Evolutionary conservation across 2,888 invertebrate genomes (phyloP).

Genomic region (Scelioninae gen. 2): DNA sequence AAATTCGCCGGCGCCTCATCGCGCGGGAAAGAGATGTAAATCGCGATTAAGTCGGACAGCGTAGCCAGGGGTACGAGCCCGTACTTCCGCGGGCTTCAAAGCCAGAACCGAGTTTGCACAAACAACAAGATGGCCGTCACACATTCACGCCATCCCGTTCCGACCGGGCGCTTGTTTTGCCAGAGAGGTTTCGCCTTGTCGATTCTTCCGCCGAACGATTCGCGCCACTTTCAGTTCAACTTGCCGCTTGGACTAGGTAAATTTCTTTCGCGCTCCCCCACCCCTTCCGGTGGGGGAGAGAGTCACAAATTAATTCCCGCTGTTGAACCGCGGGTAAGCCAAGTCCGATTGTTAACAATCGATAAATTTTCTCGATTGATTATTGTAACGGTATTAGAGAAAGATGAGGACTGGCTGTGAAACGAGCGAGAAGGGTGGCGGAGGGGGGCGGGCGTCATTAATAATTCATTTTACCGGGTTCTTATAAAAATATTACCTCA

Average conservation of each 20-base stretch:
- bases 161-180: slow-evolving; percentile 64
- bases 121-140: slow-evolving; percentile 73
- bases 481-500: slow-evolving; percentile 30
- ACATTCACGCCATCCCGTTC: slow-evolving; percentile 66
- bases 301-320: not conserved
- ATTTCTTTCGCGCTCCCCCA: slow-evolving; percentile 1
- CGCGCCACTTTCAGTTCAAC: slow-evolving; percentile 9
- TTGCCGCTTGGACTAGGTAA: too few species aligned
- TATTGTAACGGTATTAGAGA: slow-evolving; percentile 19
- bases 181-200: slow-evolving; percentile 61
- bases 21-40: slow-evolving; percentile 64
- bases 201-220: slow-evolving; percentile 67
- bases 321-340: slow-evolving; percentile 5
- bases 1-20: slow-evolving; percentile 58
- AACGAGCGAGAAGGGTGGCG: too few species aligned
- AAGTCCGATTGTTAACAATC: slow-evolving; percentile 18
- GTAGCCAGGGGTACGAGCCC: slow-evolving; percentile 59
- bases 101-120: slow-evolving; percentile 71
- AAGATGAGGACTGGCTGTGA: too few species aligned
- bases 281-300: too few species aligned
- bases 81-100: slow-evolving; percentile 63
- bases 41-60: slow-evolving; percentile 61
- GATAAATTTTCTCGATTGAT: slow-evolving; percentile 14
- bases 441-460: slow-evolving; percentile 7
- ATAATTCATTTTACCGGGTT: slow-evolving; percentile 15